Conservation (phyloP, 2,113 vertebrate species). For the Chloropsis cyanopogon region DNA sequence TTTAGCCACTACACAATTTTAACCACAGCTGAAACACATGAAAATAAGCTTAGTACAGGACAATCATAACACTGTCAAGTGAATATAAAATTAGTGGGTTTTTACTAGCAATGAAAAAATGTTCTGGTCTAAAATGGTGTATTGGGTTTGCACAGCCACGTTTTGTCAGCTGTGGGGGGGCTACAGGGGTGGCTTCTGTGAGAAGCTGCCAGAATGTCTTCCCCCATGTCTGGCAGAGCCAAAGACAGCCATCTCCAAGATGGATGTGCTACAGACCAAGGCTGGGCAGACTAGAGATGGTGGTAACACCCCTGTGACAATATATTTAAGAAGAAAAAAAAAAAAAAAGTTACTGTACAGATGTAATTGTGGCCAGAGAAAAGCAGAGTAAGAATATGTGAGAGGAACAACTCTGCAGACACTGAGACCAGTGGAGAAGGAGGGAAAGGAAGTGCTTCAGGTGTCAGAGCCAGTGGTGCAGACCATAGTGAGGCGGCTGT, state of each 20-base stretch:
- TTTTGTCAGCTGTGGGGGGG: background rate
- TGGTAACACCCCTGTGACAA: background rate
- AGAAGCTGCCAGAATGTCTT: background rate
- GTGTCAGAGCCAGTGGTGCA: background rate
- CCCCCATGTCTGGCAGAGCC: background rate
- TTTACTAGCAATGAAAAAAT: background rate
- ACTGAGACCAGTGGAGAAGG: background rate
- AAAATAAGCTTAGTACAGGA: background rate
- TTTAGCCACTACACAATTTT: background rate
- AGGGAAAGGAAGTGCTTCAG: background rate
- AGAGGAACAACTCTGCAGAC: background rate
- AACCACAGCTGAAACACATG: background rate
- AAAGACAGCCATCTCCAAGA: background rate
- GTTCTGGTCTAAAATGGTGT: background rate
- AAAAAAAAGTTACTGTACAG: background rate
- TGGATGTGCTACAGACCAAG: fast-evolving
- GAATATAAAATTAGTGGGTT: background rate
- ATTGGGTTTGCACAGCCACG: background rate
- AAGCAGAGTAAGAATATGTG: background rate
- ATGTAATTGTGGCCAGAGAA: background rate
- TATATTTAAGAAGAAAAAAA: no score
- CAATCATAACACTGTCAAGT: background rate
- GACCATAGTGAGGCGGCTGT: background rate
- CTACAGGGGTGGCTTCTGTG: background rate
- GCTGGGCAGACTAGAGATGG: background rate